These are phyloP conservation scores for Neopipo cinnamomea DNA, from an alignment of 2,113 vertebrate genomes.

Conservation along the genomic window DNA sequence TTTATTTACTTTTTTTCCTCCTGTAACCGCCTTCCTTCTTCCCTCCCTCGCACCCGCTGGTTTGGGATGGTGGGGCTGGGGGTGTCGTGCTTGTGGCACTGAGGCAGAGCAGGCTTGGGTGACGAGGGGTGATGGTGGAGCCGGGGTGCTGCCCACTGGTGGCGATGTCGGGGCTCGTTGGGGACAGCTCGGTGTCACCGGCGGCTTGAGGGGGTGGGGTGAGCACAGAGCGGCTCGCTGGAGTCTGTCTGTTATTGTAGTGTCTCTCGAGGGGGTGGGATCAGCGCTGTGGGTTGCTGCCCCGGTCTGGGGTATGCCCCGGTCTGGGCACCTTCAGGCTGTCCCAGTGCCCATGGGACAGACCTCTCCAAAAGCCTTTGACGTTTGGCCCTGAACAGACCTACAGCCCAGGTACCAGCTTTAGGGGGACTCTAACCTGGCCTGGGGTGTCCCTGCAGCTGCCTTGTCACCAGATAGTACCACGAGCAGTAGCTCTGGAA, in stretches of 20 bases:
- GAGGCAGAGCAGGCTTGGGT: not conserved
- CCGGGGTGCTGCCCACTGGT: not conserved
- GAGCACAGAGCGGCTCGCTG: not conserved
- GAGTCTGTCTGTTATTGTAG: not conserved
- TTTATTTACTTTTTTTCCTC: not conserved
- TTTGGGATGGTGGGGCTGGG: not conserved
- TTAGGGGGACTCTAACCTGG: not conserved
- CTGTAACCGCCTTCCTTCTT: not conserved
- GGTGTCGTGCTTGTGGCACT: not conserved
- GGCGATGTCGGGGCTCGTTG: not conserved
- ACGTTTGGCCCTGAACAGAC: not conserved
- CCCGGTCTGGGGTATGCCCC: too few species aligned
- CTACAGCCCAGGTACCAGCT: not conserved
- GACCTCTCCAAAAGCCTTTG: not conserved
- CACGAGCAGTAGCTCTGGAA: rapidly evolving
- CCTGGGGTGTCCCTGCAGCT: not conserved
- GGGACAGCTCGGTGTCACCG: not conserved
- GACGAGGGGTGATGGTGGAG: not conserved
- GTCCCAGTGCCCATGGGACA: not conserved
- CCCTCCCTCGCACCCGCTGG: not conserved
- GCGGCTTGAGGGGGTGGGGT: not conserved
- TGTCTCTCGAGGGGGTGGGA: not conserved
- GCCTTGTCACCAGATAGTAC: not conserved
- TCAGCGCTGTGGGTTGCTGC: not conserved
- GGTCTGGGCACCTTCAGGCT: not conserved